Conservation (phyloP, 1,140 invertebrate genomes). For the Cherax destructor region DNA sequence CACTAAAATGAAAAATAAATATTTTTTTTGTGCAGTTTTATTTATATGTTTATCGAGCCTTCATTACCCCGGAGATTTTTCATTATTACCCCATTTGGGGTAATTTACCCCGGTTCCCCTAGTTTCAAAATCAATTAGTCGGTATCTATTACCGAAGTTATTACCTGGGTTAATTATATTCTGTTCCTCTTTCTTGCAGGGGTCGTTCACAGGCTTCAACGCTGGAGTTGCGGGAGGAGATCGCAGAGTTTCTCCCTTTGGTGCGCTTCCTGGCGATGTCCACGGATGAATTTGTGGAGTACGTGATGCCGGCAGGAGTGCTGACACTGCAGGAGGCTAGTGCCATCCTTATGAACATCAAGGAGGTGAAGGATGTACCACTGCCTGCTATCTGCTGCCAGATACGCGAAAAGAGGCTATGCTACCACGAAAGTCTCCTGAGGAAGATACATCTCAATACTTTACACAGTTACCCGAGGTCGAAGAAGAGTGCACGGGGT, state of each 20-base stretch:
- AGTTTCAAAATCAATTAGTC: too few relatives aligned
- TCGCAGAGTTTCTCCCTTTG: conserved; percentile 16
- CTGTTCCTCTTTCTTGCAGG: not conserved
- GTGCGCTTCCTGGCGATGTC: conserved; percentile 36
- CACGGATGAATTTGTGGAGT: conserved; percentile 32
- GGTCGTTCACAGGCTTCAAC: conserved; percentile 4
- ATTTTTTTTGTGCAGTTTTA: too few relatives aligned
- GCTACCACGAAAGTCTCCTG: conserved; percentile 41
- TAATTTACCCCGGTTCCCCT: too few relatives aligned
- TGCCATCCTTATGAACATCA: conserved; percentile 25
- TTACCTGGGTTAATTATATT: too few relatives aligned
- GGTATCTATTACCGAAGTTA: too few relatives aligned
- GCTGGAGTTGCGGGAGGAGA: not conserved
- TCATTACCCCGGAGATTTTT: too few relatives aligned
- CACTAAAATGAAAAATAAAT: too few relatives aligned
- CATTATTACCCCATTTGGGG: too few relatives aligned
- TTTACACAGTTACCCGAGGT: conserved; percentile 2
- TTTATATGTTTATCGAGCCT: too few relatives aligned
- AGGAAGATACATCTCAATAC: conserved; percentile 14
- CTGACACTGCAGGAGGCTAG: conserved; percentile 6
- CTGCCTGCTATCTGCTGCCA: conserved; percentile 40
- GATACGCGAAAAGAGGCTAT: conserved; percentile 35
- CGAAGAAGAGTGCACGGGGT: conserved; percentile 37
- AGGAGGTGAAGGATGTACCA: conserved; percentile 14
- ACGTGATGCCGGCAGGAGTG: conserved; percentile 22